phyloP scores from a whole-genome alignment of 2,888 invertebrate species.

The Melinopterus prodromus region DNA sequence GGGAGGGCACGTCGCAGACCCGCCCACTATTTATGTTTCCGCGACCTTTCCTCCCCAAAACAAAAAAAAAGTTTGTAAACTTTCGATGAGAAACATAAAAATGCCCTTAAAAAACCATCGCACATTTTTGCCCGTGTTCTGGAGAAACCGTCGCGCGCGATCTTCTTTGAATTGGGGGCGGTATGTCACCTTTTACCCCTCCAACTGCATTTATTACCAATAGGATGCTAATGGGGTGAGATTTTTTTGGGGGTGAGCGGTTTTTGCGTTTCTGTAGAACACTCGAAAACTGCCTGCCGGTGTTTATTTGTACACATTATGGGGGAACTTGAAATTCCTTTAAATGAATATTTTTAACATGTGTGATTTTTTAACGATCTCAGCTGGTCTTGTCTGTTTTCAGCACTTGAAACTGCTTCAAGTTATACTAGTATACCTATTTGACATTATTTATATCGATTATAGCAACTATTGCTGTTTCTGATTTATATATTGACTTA shows the following conservation, averaged over 20 bases:
- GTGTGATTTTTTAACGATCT: neutral
- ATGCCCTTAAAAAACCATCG: conserved; percentile 16
- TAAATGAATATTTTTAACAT: conserved; percentile 14
- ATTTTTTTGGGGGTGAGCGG: neutral
- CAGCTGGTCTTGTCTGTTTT: too few relatives aligned
- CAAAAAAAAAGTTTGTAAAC: conserved; percentile 4
- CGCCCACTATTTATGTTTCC: neutral
- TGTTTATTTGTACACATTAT: conserved; percentile 4
- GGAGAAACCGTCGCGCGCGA: neutral
- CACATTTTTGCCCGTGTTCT: neutral
- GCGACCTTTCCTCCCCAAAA: neutral
- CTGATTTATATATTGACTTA: too few relatives aligned
- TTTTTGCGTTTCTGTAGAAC: neutral
- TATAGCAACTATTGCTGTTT: too few relatives aligned
- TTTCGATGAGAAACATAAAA: conserved; percentile 13
- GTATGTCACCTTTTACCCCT: neutral
- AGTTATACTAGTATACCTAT: too few relatives aligned
- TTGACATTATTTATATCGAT: too few relatives aligned
- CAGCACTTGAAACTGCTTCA: too few relatives aligned
- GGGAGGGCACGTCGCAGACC: neutral
- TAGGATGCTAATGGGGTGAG: conserved; percentile 7
- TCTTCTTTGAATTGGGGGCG: neutral
- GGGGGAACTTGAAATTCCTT: conserved; percentile 6
- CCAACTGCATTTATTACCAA: neutral
- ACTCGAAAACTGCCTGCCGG: neutral